Conservation (phyloP, 1,140 invertebrate genomes). For the Drosophila carrolli region DNA sequence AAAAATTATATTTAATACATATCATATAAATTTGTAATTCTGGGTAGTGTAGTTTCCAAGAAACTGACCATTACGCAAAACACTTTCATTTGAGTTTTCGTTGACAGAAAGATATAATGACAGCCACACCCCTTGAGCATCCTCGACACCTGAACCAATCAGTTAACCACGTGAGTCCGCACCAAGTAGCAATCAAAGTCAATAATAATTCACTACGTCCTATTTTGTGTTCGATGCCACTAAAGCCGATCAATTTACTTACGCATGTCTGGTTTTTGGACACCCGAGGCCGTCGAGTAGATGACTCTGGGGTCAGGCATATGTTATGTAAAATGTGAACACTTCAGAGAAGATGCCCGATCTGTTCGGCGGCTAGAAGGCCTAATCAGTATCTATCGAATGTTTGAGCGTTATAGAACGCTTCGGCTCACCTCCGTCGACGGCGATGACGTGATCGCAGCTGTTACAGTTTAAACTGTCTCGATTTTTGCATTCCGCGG, state of each 20-base stretch:
- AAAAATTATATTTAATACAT: no score
- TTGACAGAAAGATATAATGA: constrained; percentile 20
- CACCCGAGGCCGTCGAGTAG: constrained; percentile 39
- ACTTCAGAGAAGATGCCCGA: constrained; percentile 15
- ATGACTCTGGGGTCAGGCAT: constrained; percentile 36
- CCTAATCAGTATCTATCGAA: constrained; percentile 39
- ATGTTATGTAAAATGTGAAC: constrained; percentile 30
- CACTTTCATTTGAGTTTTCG: neutral
- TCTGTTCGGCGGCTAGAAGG: neutral
- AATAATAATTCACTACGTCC: constrained; percentile 25
- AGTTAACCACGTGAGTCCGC: constrained; percentile 3
- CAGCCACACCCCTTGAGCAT: constrained; percentile 7
- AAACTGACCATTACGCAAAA: neutral
- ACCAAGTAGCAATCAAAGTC: constrained; percentile 32
- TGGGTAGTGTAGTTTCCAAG: neutral
- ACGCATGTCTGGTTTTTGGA: constrained; percentile 53
- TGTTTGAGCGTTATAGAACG: constrained; percentile 24
- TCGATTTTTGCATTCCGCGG: constrained; percentile 25
- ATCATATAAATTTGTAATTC: no score
- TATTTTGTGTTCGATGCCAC: constrained; percentile 8
- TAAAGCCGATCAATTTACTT: constrained; percentile 36
- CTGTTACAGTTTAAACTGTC: constrained; percentile 36
- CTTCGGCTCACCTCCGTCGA: constrained; percentile 10
- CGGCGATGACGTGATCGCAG: constrained; percentile 39
- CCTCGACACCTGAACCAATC: neutral